These are phyloP conservation scores for Prosopocoilus inquinatus DNA, from an alignment of 2,888 invertebrate genomes.

Conservation along the genomic window DNA sequence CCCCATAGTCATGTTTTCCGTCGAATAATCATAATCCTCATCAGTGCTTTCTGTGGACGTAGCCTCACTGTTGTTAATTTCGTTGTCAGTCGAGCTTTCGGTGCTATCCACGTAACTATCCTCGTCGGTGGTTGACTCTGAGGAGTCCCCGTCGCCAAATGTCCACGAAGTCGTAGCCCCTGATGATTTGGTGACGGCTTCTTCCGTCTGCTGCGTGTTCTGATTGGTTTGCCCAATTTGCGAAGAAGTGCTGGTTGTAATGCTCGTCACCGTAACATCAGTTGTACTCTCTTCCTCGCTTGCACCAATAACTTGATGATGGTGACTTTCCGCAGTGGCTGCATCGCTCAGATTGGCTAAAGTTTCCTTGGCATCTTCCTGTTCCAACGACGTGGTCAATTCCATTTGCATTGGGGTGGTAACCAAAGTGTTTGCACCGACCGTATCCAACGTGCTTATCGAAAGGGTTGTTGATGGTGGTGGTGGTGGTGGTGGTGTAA, in stretches of 20 bases:
- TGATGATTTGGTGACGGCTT: not conserved
- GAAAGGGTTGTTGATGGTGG: too few species aligned
- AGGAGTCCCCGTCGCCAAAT: not conserved
- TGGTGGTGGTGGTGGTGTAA: too few species aligned
- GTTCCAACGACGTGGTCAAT: too few species aligned
- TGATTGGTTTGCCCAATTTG: not conserved
- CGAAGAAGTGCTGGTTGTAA: not conserved
- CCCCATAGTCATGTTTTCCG: not conserved
- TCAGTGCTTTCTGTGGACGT: too few species aligned
- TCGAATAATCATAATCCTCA: too few species aligned
- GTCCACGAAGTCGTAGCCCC: not conserved
- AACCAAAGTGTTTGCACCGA: too few species aligned
- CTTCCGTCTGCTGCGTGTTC: not conserved
- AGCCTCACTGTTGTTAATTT: not conserved
- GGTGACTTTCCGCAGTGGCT: too few species aligned
- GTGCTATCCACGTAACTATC: not conserved
- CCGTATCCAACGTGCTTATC: too few species aligned
- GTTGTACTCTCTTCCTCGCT: not conserved
- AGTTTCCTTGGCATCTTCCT: too few species aligned
- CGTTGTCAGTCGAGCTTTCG: conserved; percentile 3
- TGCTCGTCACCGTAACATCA: not conserved
- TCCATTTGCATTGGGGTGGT: too few species aligned
- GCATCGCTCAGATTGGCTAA: too few species aligned
- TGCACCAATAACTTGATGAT: too few species aligned
- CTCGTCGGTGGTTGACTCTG: not conserved